Evolutionary conservation across 2,888 invertebrate genomes (phyloP).

Genomic region (Lomographa bimaculata): DNA sequence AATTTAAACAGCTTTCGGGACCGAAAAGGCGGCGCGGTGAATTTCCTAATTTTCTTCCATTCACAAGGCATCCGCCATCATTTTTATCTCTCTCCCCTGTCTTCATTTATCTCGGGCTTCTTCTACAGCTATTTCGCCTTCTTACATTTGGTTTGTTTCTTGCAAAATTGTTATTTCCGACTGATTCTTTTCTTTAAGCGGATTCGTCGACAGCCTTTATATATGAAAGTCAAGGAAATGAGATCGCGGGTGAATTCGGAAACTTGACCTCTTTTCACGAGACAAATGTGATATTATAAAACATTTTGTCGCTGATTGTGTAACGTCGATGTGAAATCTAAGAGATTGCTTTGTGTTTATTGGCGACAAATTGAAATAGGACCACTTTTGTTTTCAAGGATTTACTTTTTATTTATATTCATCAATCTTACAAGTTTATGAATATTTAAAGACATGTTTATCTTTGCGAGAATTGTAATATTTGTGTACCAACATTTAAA

Average conservation of each 20-base stretch:
- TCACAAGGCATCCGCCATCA: slow-evolving; percentile 78
- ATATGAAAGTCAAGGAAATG: slow-evolving; percentile 74
- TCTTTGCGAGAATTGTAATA: too few relatives aligned
- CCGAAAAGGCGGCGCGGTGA: slow-evolving; percentile 69
- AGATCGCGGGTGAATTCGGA: slow-evolving; percentile 62
- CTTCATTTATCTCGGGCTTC: slow-evolving; percentile 75
- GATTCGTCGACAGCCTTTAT: slow-evolving; percentile 68
- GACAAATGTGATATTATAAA: slow-evolving; percentile 54
- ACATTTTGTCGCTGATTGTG: slow-evolving; percentile 45
- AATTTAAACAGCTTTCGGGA: slow-evolving; percentile 66
- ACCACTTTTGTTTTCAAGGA: too few relatives aligned
- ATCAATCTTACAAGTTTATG: too few relatives aligned
- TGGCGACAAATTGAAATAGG: too few relatives aligned
- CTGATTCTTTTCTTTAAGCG: slow-evolving; percentile 73
- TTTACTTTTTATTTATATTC: too few relatives aligned
- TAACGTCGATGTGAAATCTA: slow-evolving; percentile 15
- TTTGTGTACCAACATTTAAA: too few relatives aligned
- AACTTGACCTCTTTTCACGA: slow-evolving; percentile 65
- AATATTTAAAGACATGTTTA: too few relatives aligned
- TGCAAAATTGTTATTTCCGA: slow-evolving; percentile 80
- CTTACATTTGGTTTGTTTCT: slow-evolving; percentile 80
- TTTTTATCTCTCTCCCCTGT: slow-evolving; percentile 79
- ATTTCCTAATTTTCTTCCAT: slow-evolving; percentile 79
- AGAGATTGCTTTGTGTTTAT: slow-evolving; percentile 12
- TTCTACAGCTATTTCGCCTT: slow-evolving; percentile 67